phyloP scores from a whole-genome alignment of 2,888 invertebrate species.

The Drosophila quinaria region DNA sequence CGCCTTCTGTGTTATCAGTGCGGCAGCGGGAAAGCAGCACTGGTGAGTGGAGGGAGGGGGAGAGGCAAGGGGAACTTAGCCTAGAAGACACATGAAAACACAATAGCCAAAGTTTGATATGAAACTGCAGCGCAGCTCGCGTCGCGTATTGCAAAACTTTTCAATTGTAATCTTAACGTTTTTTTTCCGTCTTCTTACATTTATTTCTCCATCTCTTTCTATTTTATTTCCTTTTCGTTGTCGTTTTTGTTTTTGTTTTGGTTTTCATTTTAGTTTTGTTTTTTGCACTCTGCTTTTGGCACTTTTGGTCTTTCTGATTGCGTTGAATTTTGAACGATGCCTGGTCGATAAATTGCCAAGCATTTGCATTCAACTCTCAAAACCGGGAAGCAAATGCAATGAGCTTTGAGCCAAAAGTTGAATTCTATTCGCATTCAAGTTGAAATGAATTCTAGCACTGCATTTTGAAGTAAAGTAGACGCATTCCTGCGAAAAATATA shows the following conservation, averaged over 20 bases:
- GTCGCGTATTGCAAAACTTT: constrained; percentile 80
- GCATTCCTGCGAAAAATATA: neutral
- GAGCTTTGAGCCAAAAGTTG: constrained; percentile 26
- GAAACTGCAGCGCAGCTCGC: constrained; percentile 71
- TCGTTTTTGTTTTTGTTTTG: neutral
- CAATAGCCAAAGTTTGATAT: constrained; percentile 81
- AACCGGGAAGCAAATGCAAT: constrained; percentile 12
- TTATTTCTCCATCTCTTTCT: constrained; percentile 25
- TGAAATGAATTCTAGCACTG: constrained; percentile 2
- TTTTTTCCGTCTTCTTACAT: constrained; percentile 2
- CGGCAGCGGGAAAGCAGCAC: constrained; percentile 11
- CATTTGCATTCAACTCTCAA: constrained; percentile 62
- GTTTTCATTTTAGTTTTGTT: constrained; percentile 15
- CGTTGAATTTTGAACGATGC: constrained; percentile 73
- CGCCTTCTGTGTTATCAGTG: constrained; percentile 59
- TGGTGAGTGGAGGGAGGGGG: neutral
- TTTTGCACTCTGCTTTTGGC: constrained; percentile 12
- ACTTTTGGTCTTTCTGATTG: constrained; percentile 69
- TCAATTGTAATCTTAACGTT: constrained; percentile 71
- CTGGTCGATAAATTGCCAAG: constrained; percentile 66
- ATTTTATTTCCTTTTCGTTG: constrained; percentile 11
- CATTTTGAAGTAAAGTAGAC: neutral
- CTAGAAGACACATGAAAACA: constrained; percentile 79
- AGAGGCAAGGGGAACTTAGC: neutral
- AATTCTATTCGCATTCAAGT: neutral